Conservation (phyloP, 2,888 invertebrate genomes). For the Drosophila monieri region DNA sequence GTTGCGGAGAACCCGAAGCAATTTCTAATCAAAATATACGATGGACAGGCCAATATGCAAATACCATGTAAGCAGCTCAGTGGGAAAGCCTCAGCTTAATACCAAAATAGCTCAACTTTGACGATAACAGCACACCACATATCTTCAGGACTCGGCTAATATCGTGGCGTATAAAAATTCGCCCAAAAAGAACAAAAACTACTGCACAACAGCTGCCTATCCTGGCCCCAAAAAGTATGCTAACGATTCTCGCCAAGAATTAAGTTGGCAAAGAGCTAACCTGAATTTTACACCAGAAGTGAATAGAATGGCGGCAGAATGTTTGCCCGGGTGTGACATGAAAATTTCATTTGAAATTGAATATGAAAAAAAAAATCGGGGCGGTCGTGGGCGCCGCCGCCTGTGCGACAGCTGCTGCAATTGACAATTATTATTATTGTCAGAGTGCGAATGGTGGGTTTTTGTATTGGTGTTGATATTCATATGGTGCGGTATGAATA, state of each 20-base stretch:
- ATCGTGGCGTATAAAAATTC: slow-evolving; percentile 7
- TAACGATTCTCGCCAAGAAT: slow-evolving; percentile 51
- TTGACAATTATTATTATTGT: slow-evolving; percentile 79
- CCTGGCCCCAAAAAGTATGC: slow-evolving; percentile 50
- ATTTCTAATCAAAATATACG: slow-evolving; percentile 64
- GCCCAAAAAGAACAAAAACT: slow-evolving; percentile 16
- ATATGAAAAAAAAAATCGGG: slow-evolving; percentile 56
- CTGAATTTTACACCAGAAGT: slow-evolving; percentile 58
- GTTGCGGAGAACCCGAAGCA: slow-evolving; percentile 43
- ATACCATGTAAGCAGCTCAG: slow-evolving; percentile 53
- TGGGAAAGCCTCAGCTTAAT: slow-evolving; percentile 63
- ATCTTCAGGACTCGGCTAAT: slow-evolving; percentile 46
- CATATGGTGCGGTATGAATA: slow-evolving; percentile 53
- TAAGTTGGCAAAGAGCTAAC: slow-evolving; percentile 56
- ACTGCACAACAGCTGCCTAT: slow-evolving; percentile 29
- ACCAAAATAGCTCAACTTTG: slow-evolving; percentile 62
- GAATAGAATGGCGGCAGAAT: background rate
- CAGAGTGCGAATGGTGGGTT: slow-evolving; percentile 59
- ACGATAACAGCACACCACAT: slow-evolving; percentile 59
- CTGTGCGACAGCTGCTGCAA: slow-evolving; percentile 71
- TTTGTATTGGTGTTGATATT: slow-evolving; percentile 52
- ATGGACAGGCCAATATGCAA: slow-evolving; percentile 50
- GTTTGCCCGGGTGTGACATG: slow-evolving; percentile 52
- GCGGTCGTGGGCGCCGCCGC: slow-evolving; percentile 21
- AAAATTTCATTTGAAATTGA: slow-evolving; percentile 76